Percentiles rank a stretch among this genome's conserved stretches.
Conservation (phyloP, 2,888 invertebrate genomes). For the Cryptus armator region DNA sequence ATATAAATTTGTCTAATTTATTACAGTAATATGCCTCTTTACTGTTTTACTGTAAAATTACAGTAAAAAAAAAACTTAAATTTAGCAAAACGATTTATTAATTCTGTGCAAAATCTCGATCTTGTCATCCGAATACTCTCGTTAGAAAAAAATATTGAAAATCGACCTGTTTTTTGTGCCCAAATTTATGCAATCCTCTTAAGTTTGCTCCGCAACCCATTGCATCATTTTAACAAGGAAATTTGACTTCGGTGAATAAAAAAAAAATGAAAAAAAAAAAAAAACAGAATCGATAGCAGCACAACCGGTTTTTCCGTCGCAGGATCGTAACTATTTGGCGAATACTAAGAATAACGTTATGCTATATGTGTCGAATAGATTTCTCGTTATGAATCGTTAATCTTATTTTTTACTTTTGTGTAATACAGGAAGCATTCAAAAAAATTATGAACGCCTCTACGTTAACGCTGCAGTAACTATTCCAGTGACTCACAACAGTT, state of each 20-base stretch:
- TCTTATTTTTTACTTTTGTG: slow-evolving; percentile 21
- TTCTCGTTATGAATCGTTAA: slow-evolving; percentile 52
- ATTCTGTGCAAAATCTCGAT: too few species aligned
- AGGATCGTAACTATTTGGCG: background rate
- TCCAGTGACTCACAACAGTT: slow-evolving; percentile 16
- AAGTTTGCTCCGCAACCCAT: background rate
- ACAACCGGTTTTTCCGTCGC: background rate
- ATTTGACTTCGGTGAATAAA: background rate
- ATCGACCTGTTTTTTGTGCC: too few species aligned
- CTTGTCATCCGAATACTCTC: too few species aligned
- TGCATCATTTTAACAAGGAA: background rate
- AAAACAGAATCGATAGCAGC: background rate
- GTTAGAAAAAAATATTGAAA: too few species aligned
- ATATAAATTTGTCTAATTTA: too few species aligned
- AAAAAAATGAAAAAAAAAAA: background rate
- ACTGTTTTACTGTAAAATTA: too few species aligned
- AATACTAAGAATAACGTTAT: slow-evolving; percentile 17
- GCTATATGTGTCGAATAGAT: slow-evolving; percentile 5
- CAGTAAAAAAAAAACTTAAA: too few species aligned
- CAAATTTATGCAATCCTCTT: too few species aligned
- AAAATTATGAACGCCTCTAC: background rate
- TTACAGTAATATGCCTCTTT: too few species aligned
- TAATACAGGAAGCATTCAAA: slow-evolving; percentile 3
- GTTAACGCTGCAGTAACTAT: slow-evolving; percentile 22
- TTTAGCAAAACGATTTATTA: too few species aligned